Base-by-base conservation (phyloP, 2,113 vertebrate genomes). In the Ciconia maguari region DNA sequence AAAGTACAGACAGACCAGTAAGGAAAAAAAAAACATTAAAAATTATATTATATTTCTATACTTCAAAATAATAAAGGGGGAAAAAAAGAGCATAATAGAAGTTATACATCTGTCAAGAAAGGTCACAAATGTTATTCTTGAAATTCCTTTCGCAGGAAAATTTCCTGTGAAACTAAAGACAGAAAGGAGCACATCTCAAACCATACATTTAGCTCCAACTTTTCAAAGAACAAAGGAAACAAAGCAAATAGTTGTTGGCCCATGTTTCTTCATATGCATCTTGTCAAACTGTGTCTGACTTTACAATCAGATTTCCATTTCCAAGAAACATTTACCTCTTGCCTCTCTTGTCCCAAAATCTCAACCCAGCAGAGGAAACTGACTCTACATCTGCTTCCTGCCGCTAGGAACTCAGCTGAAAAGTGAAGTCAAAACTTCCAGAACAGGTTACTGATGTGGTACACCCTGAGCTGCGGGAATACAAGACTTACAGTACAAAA, bases 401-500 rank as follows among this genome's bases (percentile, higher is more conserved):
- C 20, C 5, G 1, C 34, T 60, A 34, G 7, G 34, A 89, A 44
- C 13, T 72, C 2, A 15, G 26, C 27, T 75, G 41, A 74, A 77
- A 75, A 91, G 36, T 9, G 24, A 60, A 51, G n/a, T 29, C 58
- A 25, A 25, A 44, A 34, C 16, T 77, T 27, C 32, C 49, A 66
- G 68, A 81, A 57, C 25, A 41, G 20, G n/a, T 38, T 65, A 17
- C 66, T 65, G 52, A 25, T 42, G 44, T 19, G 68, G 41, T 21
- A 57, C 42, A 44, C 29, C 42, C 49, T 14, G 10, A 81, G 29
- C 21, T 0, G 1, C 42, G 11, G 25, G 27, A 70, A 61, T 17
- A 25, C 0, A 0, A 87, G 15, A 72, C 24, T 25, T 49, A 30
- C 0, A 24, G 51, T 3, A 78, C 25, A 70, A 86, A 88, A 72